Evolutionary conservation across 2,113 vertebrate species (phyloP), one percentile per base, ranked within the genome.

Genomic region (Sylvilagus bachmani): DNA sequence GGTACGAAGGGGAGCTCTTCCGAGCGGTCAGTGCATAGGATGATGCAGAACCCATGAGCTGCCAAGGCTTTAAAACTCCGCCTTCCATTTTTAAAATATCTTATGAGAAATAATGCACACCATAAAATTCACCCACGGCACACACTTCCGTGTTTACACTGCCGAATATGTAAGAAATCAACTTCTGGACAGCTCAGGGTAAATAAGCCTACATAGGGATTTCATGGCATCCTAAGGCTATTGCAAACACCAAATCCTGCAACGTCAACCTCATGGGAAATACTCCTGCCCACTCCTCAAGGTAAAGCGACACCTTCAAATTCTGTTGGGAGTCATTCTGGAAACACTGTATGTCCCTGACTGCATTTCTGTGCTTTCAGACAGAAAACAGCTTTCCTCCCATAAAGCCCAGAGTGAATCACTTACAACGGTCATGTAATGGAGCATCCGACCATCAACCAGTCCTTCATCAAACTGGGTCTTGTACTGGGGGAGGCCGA

Each of bases 401-500:
- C 62, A 66, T 17, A 36, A 6, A 13, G 12, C 64, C 55, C 6
- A 53, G 53, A 73, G n/a, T 25, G 8, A 24, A 74, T 64, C 87
- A 98, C 99, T 99, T 98, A 99, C 99, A 97, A 99, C 98, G 0
- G 98, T 99, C 99, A 99, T 99, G 97, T 99, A 99, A 94, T 99
- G 99, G 17, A 99, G 99, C 99, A 99, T 99, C 84, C 99, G 98
- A 3, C 99, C 99, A 0, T 99, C 99, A 31, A 99, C 99, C 80
- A 99, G 99, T 1, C 99, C 99, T 96, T 99, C 99, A 95, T 99
- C 99, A 98, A 99, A 99, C 98, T 99, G 99, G 17, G 99, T 99
- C 98, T 99, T 99, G 69, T 99, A 99, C 97, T 99, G 99, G 69
- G 99, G 99, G 66, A 99, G 98, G 22, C 99, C 99, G 8, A 99